A percentile compares a stretch with the other conserved stretches of the same genome.
Conservation (phyloP, 2,797 vertebrate genomes). For the Gymnocypris eckloni region DNA sequence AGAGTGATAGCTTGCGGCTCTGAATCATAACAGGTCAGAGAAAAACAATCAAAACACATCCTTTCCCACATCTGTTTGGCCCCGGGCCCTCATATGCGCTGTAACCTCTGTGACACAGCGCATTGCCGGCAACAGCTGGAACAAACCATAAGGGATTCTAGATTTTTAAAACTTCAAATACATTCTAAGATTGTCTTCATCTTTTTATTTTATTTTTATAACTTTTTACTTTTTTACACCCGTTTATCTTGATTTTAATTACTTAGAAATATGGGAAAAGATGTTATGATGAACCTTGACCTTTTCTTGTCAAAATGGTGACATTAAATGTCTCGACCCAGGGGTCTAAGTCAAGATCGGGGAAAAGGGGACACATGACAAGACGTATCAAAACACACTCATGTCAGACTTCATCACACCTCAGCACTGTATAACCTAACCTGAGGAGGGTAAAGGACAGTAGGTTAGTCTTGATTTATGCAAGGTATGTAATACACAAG, state of each 20-base stretch:
- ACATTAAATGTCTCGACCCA: conserved; percentile 37
- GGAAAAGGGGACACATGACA: conserved; percentile 45
- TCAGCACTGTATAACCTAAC: not conserved
- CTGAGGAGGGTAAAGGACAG: conserved; percentile 3
- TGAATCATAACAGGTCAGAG: conserved; percentile 57
- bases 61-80: conserved; percentile 57
- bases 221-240: not conserved
- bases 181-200: conserved; percentile 13
- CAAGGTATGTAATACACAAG: conserved; percentile 10
- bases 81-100: conserved; percentile 51
- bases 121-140: conserved; percentile 29
- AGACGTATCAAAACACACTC: conserved; percentile 41
- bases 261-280: conserved; percentile 17
- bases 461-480: conserved; percentile 32
- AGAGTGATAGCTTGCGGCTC: conserved; percentile 54
- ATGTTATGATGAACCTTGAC: conserved; percentile 44
- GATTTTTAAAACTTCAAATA: conserved; percentile 39
- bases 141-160: conserved; percentile 41
- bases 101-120: conserved; percentile 48
- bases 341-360: conserved; percentile 51
- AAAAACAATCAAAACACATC: conserved; percentile 57
- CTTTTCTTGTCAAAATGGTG: conserved; percentile 20
- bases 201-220: not conserved
- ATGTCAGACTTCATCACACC: conserved; percentile 52
- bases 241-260: conserved; percentile 37